A percentile compares a stretch with the other conserved stretches of the same genome.
phyloP scores from a whole-genome alignment of 2,113 vertebrate genomes.

The Megaceryle torquata region DNA sequence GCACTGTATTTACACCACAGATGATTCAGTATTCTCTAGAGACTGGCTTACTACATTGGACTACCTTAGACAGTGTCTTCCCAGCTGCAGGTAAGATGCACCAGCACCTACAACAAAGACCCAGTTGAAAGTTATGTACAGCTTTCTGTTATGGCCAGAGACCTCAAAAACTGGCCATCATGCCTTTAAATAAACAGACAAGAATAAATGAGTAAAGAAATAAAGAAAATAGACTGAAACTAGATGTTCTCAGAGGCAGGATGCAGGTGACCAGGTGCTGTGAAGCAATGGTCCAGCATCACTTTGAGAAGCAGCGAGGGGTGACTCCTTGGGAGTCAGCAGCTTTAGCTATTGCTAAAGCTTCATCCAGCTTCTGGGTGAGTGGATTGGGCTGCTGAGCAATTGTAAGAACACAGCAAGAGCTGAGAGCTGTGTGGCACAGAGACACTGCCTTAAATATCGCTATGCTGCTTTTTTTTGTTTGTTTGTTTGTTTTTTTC shows the following conservation, averaged over 20 bases:
- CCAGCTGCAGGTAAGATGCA: not conserved
- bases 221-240: not conserved
- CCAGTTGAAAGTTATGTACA: not conserved
- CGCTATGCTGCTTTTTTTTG: not conserved
- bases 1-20: not conserved
- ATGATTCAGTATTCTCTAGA: fast-evolving
- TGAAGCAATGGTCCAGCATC: not conserved
- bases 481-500: no score
- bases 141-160: not conserved
- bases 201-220: not conserved
- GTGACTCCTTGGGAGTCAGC: no score
- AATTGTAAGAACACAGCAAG: fast-evolving
- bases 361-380: not conserved
- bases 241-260: not conserved
- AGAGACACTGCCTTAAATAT: not conserved
- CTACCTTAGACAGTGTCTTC: not conserved
- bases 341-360: not conserved
- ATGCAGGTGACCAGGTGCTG: no score
- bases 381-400: not conserved
- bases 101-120: not conserved
- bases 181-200: not conserved
- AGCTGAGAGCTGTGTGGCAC: not conserved
- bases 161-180: not conserved
- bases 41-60: not conserved
- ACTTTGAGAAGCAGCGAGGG: not conserved